Percentiles rank a stretch among this genome's conserved stretches.
phyloP scores from a whole-genome alignment of 2,888 invertebrate genomes.

The Eupeodes latifasciatus region DNA sequence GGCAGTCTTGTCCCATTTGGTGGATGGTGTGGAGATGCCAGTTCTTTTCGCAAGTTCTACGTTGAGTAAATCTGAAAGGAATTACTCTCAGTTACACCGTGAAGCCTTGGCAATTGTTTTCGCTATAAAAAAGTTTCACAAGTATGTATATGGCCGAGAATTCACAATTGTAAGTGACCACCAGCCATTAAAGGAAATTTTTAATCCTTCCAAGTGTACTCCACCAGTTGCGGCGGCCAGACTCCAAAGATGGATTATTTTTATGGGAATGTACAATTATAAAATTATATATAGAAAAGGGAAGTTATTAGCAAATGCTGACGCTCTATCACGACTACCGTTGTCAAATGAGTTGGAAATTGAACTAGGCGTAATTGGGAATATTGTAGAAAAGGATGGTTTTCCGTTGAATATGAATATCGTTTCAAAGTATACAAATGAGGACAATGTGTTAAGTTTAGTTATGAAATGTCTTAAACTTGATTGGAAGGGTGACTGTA shows the following conservation, averaged over 20 bases:
- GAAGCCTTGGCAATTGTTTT: conserved; percentile 36
- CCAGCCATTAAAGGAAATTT: conserved; percentile 73
- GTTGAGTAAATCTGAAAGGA: conserved; percentile 30
- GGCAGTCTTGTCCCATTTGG: conserved; percentile 16
- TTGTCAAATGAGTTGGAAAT: conserved; percentile 6
- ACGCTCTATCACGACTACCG: conserved; percentile 12
- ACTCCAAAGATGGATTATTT: conserved; percentile 45
- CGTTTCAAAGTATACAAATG: conserved; percentile 8
- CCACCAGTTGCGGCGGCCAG: conserved; percentile 34
- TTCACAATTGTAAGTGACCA: conserved; percentile 76
- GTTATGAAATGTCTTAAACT: not conserved
- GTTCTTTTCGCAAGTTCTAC: conserved; percentile 45
- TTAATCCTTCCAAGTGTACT: conserved; percentile 42
- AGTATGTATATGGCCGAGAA: conserved; percentile 80
- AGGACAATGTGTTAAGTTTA: conserved; percentile 3
- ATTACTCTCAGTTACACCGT: conserved; percentile 36
- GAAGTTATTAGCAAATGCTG: conserved; percentile 24
- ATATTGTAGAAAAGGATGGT: not conserved
- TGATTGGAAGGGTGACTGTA: conserved; percentile 23
- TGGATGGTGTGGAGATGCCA: conserved; percentile 42
- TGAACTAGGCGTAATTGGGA: conserved; percentile 11
- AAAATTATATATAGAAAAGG: conserved; percentile 13
- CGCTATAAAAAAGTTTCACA: conserved; percentile 26
- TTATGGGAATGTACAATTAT: conserved; percentile 31
- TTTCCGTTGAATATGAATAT: conserved; percentile 3